Conservation (phyloP, 2,888 invertebrate genomes). For the Patella caerulea region DNA sequence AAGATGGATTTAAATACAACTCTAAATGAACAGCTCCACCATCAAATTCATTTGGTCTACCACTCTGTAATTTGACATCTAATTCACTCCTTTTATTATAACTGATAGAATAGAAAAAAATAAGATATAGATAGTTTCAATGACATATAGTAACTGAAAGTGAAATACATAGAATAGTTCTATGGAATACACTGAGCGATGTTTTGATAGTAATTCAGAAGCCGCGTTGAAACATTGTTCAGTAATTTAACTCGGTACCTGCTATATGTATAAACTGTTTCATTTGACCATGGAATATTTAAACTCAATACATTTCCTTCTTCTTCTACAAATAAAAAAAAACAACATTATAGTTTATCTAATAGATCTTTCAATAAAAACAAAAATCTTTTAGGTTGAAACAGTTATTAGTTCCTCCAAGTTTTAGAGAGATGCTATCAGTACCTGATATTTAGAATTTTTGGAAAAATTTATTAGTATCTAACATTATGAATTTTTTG, state of each 20-base stretch:
- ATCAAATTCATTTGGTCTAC: conserved; percentile 34
- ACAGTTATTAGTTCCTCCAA: no score
- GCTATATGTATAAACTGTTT: conserved; percentile 48
- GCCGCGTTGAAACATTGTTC: background rate
- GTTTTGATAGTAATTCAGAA: background rate
- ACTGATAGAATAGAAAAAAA: conserved; percentile 29
- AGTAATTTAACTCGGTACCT: conserved; percentile 35
- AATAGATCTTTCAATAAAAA: background rate
- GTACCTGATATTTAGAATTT: no score
- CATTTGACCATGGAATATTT: conserved; percentile 58
- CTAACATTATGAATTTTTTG: no score
- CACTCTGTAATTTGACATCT: conserved; percentile 52
- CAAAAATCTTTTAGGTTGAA: no score
- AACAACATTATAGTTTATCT: background rate
- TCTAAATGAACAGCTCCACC: conserved; percentile 52
- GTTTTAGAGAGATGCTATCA: no score
- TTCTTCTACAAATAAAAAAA: conserved; percentile 30
- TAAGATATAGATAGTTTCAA: no score
- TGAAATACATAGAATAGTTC: no score
- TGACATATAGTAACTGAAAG: no score
- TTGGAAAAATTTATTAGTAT: no score
- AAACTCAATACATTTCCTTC: conserved; percentile 55
- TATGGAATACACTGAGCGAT: background rate
- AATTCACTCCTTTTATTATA: conserved; percentile 48
- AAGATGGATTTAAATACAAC: conserved; percentile 64